Base-by-base conservation (phyloP, 2,797 vertebrate genomes). In the Amphiprion clarkii region DNA sequence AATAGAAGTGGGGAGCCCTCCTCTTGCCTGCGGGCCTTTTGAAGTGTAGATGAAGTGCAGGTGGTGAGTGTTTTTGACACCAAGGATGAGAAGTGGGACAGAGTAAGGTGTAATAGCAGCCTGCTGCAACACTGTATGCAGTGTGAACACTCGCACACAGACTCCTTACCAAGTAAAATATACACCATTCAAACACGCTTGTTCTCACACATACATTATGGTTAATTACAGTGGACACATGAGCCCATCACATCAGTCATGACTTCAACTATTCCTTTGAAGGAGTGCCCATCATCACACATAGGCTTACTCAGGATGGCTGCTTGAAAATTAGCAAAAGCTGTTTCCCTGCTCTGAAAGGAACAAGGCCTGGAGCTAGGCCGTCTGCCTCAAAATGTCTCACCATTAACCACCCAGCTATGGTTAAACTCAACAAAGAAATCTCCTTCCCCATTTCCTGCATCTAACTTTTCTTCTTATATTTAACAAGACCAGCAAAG, bases 31-130 rank as follows among this genome's bases (percentile, higher is more conserved):
- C 2, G 42, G 44, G 53, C 31, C 77, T 66, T 94, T 92, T 92
- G 84, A 92, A 90, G 93, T 92, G 83, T 52, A 91, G 84, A 91
- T 92, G 83, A 89, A 84, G 80, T 77, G 84, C 90, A 93, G 84
- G 85, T 88, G 87, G 67, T 19, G 71, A 84, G 81, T 78, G 85
- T 87, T 90, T 92, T 86, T 87, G 83, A 88, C 81, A 85, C 80
- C 66, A 53, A 74, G 79, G 77, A 85, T 76, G 83, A 82, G 74
- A 88, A 88, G 73, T 65, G 65, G 74, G 62, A 51, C 21, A 66
- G 74, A 71, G 39, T 67, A 71, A 79, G 52, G 53, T 73, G 53
- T 75, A 87, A 88, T 72, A 79, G 73, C 40, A 36, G 71, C 76
- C 79, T 70, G 60, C 77, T 73, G 76, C 64, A 82, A 71, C 66